Evolutionary conservation across 2,888 invertebrate genomes (phyloP), one percentile per base, ranked within the genome.

Genomic region (Zaprionus obscuricornis): DNA sequence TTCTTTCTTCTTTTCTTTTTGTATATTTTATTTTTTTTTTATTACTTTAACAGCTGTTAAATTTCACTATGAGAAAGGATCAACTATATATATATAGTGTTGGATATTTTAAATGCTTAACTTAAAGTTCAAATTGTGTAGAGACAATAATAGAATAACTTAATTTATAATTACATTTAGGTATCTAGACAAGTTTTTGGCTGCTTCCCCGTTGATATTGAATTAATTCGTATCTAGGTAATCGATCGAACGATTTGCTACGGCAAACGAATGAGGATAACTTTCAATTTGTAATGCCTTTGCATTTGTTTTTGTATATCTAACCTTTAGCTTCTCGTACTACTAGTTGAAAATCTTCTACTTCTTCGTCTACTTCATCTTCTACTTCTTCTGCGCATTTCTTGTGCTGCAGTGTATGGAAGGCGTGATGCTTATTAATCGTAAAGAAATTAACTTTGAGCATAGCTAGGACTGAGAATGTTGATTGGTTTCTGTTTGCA

Each of bases 361-460:
- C n/a, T n/a, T n/a, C n/a, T n/a, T n/a, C n/a, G n/a, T n/a, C n/a
- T n/a, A n/a, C n/a, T n/a, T n/a, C n/a, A n/a, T n/a, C n/a, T n/a
- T n/a, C n/a, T n/a, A n/a, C n/a, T 18, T 22, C 22, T 22, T 7
- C 7, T 7, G 4, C 22, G 4, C 22, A 5, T 22, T 40, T 16
- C 13, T 20, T 16, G 27, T 31, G 26, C 29, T 17, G 37, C 43
- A 31, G 51, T 33, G 20, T 18, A 22, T 16, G 45, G 65, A 66
- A 65, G 87, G 88, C 86, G 88, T 87, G 69, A 26, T 66, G 57
- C 66, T 42, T 73, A 66, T 84, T 87, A 84, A 81, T 76, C 82
- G 86, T 79, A 81, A 75, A 65, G 67, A 81, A 87, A 87, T 86
- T 87, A 87, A 86, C 86, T 87, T 86, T 43, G 1, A 3, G 31